Percentiles rank a stretch among this genome's conserved stretches.
Conservation (phyloP, 2,797 vertebrate species). For the Brachyalestes nurse region DNA sequence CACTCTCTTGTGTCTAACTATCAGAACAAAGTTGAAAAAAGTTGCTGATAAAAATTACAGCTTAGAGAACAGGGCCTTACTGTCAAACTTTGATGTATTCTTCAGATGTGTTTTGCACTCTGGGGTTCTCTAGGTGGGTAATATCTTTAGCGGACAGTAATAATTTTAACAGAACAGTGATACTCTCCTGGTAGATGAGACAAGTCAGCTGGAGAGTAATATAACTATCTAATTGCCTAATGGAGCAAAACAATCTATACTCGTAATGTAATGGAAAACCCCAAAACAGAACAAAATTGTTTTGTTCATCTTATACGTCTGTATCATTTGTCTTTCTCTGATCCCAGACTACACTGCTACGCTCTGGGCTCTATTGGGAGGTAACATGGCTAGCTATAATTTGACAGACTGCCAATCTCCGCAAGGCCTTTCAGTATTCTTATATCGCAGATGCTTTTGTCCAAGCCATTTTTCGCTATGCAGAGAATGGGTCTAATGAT, state of each 20-base stretch:
- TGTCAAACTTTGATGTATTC: slow-evolving; percentile 17
- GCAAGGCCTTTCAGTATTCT: slow-evolving; percentile 11
- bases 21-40: slow-evolving; percentile 8
- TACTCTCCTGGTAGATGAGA: slow-evolving; percentile 44
- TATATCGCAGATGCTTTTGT: background rate
- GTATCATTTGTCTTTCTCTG: slow-evolving; percentile 46
- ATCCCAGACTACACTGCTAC: slow-evolving; percentile 32
- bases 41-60: background rate
- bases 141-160: slow-evolving; percentile 35
- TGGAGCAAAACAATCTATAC: slow-evolving; percentile 56
- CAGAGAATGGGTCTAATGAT: slow-evolving; percentile 59
- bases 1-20: background rate
- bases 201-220: slow-evolving; percentile 57
- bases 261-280: slow-evolving; percentile 52
- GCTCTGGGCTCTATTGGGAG: slow-evolving; percentile 5
- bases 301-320: slow-evolving; percentile 40
- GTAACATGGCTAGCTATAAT: slow-evolving; percentile 12
- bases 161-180: slow-evolving; percentile 35
- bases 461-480: slow-evolving; percentile 9
- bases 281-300: slow-evolving; percentile 46
- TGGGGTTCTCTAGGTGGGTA: slow-evolving; percentile 19
- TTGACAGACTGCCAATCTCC: slow-evolving; percentile 26
- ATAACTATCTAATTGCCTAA: slow-evolving; percentile 57
- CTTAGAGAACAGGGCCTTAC: background rate
- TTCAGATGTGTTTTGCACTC: slow-evolving; percentile 15